Evolutionary conservation across 2,797 vertebrate species (phyloP).

Genomic region (Tokudaia tokunoshimensis): DNA sequence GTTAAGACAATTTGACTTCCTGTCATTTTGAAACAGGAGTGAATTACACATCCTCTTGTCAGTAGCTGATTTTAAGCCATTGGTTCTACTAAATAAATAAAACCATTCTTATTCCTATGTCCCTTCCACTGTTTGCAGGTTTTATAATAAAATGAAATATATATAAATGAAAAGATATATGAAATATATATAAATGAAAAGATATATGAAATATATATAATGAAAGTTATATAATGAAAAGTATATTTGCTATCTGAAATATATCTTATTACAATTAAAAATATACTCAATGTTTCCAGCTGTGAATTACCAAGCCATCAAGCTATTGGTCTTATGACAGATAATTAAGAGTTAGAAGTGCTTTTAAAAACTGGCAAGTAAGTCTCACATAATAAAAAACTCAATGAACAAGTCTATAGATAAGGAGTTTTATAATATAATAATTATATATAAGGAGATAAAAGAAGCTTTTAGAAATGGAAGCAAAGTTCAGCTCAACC

Average conservation of each 20-base stretch:
- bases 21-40: not conserved
- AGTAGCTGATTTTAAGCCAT: not conserved
- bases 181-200: too few relatives aligned
- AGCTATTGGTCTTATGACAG: not conserved
- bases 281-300: not conserved
- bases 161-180: too few relatives aligned
- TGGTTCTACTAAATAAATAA: not conserved
- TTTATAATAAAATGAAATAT: not conserved
- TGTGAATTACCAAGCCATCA: not conserved
- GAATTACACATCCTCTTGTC: not conserved
- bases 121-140: not conserved
- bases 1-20: not conserved
- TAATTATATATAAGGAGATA: not conserved
- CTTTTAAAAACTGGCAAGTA: not conserved
- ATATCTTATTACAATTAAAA: not conserved
- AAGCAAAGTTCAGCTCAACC: not conserved
- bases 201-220: too few relatives aligned
- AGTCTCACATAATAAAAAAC: not conserved
- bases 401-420: too few relatives aligned
- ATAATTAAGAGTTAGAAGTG: not conserved
- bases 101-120: not conserved
- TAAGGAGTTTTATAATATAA: not conserved
- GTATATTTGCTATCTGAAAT: not conserved
- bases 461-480: not conserved
- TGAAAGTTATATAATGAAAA: not conserved